Evolutionary conservation across 2,888 invertebrate species (phyloP).

Genomic region (Erebia palarica): DNA sequence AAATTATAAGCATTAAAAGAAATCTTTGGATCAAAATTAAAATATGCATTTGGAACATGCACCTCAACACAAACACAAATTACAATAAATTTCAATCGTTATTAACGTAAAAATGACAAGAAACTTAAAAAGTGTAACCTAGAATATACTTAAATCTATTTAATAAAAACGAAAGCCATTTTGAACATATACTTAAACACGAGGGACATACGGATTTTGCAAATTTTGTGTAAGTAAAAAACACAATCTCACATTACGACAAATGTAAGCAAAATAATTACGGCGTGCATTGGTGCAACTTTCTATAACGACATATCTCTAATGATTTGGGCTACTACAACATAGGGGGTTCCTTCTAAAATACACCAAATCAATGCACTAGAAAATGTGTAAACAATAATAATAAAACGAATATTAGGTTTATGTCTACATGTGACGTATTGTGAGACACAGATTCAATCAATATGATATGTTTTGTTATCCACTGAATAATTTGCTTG

Average conservation of each 20-base stretch:
- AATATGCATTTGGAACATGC: conserved; percentile 78
- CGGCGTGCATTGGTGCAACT: conserved; percentile 26
- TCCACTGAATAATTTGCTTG: conserved; percentile 77
- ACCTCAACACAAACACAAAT: conserved; percentile 70
- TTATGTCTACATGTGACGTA: conserved; percentile 41
- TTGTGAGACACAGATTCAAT: conserved; percentile 63
- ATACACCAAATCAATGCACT: conserved; percentile 22
- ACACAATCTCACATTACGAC: conserved; percentile 45
- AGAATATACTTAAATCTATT: conserved; percentile 77
- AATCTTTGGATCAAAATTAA: conserved; percentile 81
- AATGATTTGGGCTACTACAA: conserved; percentile 10
- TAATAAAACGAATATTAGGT: conserved; percentile 19
- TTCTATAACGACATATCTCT: neutral
- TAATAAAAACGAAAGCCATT: conserved; percentile 75
- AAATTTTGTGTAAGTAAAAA: conserved; percentile 40
- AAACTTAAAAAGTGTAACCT: conserved; percentile 65
- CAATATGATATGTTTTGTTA: conserved; percentile 79
- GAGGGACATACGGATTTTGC: conserved; percentile 63
- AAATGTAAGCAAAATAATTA: conserved; percentile 41
- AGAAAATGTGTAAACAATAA: conserved; percentile 5
- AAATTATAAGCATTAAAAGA: conserved; percentile 70
- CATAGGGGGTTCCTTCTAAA: conserved; percentile 9
- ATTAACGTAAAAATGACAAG: conserved; percentile 71
- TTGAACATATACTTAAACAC: conserved; percentile 61
- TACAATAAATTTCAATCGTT: conserved; percentile 69